Evolutionary conservation across 1,140 invertebrate genomes (phyloP), one percentile per base, ranked within the genome.

Genomic region (Drosophila obscura): DNA sequence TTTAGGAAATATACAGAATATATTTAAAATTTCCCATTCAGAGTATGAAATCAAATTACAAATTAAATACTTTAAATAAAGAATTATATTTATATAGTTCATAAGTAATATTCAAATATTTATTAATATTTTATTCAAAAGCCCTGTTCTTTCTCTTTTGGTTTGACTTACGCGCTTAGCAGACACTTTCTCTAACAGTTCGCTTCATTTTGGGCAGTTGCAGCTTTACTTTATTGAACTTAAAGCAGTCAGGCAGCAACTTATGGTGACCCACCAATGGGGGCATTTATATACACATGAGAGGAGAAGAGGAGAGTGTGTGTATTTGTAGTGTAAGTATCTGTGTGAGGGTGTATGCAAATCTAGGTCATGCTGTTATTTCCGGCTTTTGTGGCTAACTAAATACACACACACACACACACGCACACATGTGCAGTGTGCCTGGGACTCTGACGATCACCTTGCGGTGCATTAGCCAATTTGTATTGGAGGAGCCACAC

Each of bases 351-450:
- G 39, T 50, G 46, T 60, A 44, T 76, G 83, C 51, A 69, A 82
- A 85, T 82, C 75, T 87, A 46, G 83, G 83, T 85, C 83, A 85
- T 75, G 59, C 75, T 82, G 65, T 76, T 85, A 88, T 85, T 87
- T 85, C 82, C 82, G 78, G 83, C 66, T 79, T 71, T 82, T 85
- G 74, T 85, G 78, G 69, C 65, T 59, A 73, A 69, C 58, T 62
- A 52, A 76, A 69, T 48, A 46, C 80, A 74, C 43, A 66, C 15
- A 41, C 48, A 50, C 16, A 43, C n/a, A 53, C 56, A 16, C 44
- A 55, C 9, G 15, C 49, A 43, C 35, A 28, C n/a, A 43, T 55
- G 22, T 43, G 35, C 44, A 44, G 41, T 22, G 35, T 19, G 31
- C 9, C 35, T 39, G 39, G 31, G 58, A 69, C 35, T 50, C 48